Evolutionary conservation across 1,140 invertebrate species (phyloP), one percentile per base, ranked within the genome.

Genomic region (Macrobrachium rosenbergii): DNA sequence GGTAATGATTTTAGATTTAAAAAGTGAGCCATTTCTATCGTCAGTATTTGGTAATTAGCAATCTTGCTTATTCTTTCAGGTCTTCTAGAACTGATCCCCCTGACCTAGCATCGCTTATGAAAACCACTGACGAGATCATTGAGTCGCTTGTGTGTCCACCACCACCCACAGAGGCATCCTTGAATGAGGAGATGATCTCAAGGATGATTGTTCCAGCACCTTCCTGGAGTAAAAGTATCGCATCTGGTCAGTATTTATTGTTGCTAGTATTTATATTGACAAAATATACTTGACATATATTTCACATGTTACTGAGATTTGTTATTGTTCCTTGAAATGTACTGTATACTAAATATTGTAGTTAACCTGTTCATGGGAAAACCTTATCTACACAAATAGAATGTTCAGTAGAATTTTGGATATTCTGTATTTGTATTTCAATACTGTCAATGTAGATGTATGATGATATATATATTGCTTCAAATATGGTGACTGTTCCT

Each of bases 111-210:
- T 95, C 95, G 59, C 94, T 96, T 89, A 95, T 97, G 93, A 94
- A 96, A 90, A 92, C 91, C 21, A 97, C 96, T 1, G 97, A 98
- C 92, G 96, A 98, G 91, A 98, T 98, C 92, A 98, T 99, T 92
- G 97, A 98, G 91, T 97, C 96, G 89, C 94, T 99, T 90, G 97
- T 99, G 64, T 98, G 97, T 92, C 97, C 97, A 69, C 98, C 98
- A 62, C 98, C 98, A 73, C 98, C 98, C 37, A 96, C 97, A 91
- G 97, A 97, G 89, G 95, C 96, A 73, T 95, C 97, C 90, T 97
- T 99, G 92, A 97, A 96, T 91, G 98, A 99, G 91, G 97, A 98
- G 93, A 97, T 98, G 95, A 97, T 99, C 90, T 97, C 96, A 62
- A 96, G 96, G 86, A 94, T 99, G 90, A 99, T 99, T 91, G 98